phyloP scores from a whole-genome alignment of 2,888 invertebrate species.

The Neoscelio sp. region DNA sequence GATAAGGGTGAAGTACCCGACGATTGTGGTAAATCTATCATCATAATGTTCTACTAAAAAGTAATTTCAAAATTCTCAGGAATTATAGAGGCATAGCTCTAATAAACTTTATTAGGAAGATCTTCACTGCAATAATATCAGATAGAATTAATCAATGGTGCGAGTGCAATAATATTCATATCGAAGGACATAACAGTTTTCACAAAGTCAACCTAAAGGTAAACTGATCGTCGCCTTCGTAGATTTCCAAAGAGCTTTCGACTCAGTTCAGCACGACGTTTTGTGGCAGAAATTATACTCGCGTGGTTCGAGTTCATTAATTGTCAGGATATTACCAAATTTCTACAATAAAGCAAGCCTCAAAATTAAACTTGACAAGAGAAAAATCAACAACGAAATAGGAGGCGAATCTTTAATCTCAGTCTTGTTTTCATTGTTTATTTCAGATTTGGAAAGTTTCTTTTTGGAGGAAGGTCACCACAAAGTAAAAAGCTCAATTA shows the following conservation, averaged over 20 bases:
- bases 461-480: conserved; percentile 14
- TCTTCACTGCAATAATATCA: conserved; percentile 63
- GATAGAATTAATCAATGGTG: neutral
- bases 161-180: conserved; percentile 61
- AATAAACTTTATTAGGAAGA: conserved; percentile 60
- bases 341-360: conserved; percentile 35
- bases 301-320: conserved; percentile 49
- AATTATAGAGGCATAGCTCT: conserved; percentile 70
- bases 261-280: conserved; percentile 58
- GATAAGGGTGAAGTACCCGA: conserved; percentile 11
- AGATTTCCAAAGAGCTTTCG: conserved; percentile 68
- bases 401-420: conserved; percentile 54
- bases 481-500: neutral
- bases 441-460: conserved; percentile 23
- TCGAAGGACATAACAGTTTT: conserved; percentile 71
- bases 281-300: conserved; percentile 56
- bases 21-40: conserved; percentile 28
- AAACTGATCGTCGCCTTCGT: conserved; percentile 67
- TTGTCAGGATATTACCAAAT: conserved; percentile 47
- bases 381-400: conserved; percentile 43
- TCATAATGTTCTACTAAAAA: conserved; percentile 67
- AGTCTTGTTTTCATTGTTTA: conserved; percentile 30
- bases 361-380: conserved; percentile 28
- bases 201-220: conserved; percentile 45
- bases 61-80: conserved; percentile 48